Conservation (phyloP, 1,140 invertebrate genomes). For the Trichomalopsis sarcophagae region DNA sequence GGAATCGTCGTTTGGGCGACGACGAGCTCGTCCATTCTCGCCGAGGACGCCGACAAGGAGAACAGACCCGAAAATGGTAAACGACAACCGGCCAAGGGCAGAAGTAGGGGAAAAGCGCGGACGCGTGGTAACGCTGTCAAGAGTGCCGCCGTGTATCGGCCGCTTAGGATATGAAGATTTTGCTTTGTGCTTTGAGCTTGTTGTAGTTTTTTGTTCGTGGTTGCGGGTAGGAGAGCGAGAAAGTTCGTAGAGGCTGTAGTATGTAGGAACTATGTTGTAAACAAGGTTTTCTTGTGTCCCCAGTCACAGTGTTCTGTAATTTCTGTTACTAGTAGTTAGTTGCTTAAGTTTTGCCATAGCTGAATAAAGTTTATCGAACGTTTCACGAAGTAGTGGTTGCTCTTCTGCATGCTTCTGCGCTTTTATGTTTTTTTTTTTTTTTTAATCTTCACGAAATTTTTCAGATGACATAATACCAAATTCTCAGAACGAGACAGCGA, state of each 20-base stretch:
- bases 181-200: neutral
- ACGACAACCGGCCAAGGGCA: neutral
- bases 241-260: neutral
- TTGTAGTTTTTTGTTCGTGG: conserved; percentile 9
- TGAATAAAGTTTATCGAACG: conserved; percentile 48
- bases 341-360: conserved; percentile 18
- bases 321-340: conserved; percentile 14
- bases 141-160: conserved; percentile 7
- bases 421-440: conserved; percentile 5
- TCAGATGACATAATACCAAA: conserved; percentile 35
- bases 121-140: conserved; percentile 14
- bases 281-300: conserved; percentile 38
- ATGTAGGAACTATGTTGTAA: conserved; percentile 41
- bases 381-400: neutral
- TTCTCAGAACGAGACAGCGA: neutral
- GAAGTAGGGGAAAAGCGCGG: conserved; percentile 33
- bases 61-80: conserved; percentile 44
- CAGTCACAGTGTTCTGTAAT: conserved; percentile 20
- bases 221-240: neutral
- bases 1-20: conserved; percentile 20
- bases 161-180: conserved; percentile 39
- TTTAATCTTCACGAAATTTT: conserved; percentile 24
- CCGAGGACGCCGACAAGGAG: conserved; percentile 39
- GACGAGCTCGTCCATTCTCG: neutral
- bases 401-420: neutral